These are phyloP conservation scores for Protophormia terraenovae DNA, from an alignment of 2,888 invertebrate species.

Conservation along the genomic window DNA sequence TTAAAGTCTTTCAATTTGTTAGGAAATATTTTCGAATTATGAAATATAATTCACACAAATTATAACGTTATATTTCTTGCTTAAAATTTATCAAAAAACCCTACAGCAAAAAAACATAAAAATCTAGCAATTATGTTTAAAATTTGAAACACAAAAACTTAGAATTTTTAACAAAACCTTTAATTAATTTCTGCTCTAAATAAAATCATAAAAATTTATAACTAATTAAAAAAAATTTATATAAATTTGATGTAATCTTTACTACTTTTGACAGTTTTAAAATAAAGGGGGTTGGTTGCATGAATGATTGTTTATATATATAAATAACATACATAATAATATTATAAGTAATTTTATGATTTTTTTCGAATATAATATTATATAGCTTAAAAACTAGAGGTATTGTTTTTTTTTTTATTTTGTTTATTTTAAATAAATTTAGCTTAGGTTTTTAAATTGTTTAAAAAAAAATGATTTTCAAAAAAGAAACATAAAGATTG, in stretches of 20 bases:
- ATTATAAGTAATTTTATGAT: constrained; percentile 25
- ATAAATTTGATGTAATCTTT: neutral
- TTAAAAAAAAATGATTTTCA: constrained; percentile 13
- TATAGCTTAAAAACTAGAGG: constrained; percentile 58
- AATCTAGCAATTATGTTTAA: too few species aligned
- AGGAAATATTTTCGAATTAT: too few species aligned
- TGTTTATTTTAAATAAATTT: constrained; percentile 57
- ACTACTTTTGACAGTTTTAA: constrained; percentile 34
- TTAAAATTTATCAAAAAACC: too few species aligned
- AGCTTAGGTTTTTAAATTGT: constrained; percentile 16
- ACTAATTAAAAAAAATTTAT: neutral
- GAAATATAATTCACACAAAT: too few species aligned
- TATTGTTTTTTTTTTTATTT: constrained; percentile 32
- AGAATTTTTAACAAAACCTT: too few species aligned
- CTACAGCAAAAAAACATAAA: too few species aligned
- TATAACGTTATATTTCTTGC: too few species aligned
- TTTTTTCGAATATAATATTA: constrained; percentile 47
- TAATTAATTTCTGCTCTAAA: neutral
- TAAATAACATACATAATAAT: constrained; percentile 53
- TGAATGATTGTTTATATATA: constrained; percentile 1
- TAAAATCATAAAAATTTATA: neutral
- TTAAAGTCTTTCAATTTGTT: too few species aligned
- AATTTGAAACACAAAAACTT: neutral
- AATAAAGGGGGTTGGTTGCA: neutral
- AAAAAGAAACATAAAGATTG: constrained; percentile 52